Conservation (phyloP, 23 tunicate genomes). For the Styela clava region DNA sequence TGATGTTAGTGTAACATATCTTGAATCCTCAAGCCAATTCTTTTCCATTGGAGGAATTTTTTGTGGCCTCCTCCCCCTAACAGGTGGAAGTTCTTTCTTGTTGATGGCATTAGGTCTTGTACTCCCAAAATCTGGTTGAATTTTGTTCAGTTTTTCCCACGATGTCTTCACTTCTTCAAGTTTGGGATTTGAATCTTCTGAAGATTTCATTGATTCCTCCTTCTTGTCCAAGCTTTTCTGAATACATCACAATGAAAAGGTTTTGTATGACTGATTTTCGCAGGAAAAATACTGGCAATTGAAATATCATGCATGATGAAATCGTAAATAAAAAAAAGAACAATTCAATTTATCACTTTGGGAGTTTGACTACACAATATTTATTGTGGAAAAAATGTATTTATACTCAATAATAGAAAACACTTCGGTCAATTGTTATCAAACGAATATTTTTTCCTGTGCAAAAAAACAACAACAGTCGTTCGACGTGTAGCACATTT, state of each 20-base stretch:
- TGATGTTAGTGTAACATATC: constrained; percentile 57
- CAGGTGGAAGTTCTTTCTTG: constrained; percentile 1
- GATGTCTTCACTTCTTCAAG: not conserved
- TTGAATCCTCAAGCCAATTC: constrained; percentile 56
- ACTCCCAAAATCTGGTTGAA: not conserved
- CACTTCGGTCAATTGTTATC: too few relatives aligned
- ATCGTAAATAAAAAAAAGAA: too few relatives aligned
- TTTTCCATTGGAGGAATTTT: not conserved
- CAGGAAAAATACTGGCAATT: too few relatives aligned
- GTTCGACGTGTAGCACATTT: not conserved
- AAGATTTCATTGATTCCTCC: not conserved
- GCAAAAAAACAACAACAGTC: not conserved
- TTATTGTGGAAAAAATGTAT: too few relatives aligned
- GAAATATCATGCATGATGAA: too few relatives aligned
- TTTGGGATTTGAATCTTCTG: not conserved
- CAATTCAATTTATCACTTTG: too few relatives aligned
- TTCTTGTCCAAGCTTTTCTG: not conserved
- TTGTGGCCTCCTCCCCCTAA: constrained; percentile 21
- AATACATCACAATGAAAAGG: too few relatives aligned
- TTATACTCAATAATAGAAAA: too few relatives aligned
- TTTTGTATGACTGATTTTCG: too few relatives aligned
- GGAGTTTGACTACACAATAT: too few relatives aligned
- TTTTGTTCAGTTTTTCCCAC: not conserved
- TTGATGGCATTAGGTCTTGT: not conserved
- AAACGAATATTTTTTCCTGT: too few relatives aligned